These are phyloP conservation scores for Picathartes gymnocephalus DNA, from an alignment of 2,113 vertebrate genomes.

Conservation along the genomic window DNA sequence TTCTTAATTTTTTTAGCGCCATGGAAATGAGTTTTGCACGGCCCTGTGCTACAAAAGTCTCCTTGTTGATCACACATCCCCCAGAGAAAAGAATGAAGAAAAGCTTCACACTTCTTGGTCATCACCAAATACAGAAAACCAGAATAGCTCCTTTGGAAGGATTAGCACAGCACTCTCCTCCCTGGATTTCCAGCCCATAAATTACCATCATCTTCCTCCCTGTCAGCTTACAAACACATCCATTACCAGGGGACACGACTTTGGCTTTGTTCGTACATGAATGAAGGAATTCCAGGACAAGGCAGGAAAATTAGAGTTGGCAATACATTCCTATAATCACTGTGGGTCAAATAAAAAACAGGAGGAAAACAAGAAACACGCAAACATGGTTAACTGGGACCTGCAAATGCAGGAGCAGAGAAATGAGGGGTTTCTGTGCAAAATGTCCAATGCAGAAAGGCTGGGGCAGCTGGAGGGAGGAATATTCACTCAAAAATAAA, in stretches of 20 bases:
- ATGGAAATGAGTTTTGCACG: not conserved
- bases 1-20: not conserved
- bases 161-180: not conserved
- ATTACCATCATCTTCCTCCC: not conserved
- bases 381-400: not conserved
- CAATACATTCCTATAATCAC: not conserved
- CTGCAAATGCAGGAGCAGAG: not conserved
- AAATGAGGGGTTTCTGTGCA: rapidly evolving
- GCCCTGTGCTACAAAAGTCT: not conserved
- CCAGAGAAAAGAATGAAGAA: not conserved
- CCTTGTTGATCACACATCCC: not conserved
- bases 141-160: not conserved
- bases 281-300: not conserved
- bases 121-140: not conserved
- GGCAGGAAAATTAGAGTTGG: not conserved
- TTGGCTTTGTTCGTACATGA: not conserved
- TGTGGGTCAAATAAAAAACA: not conserved
- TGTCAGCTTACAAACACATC: not conserved
- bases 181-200: not conserved
- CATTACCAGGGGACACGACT: not conserved
- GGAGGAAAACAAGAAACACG: not conserved
- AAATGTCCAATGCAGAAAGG: not conserved
- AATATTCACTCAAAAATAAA: not conserved
- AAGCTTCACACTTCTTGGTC: not conserved
- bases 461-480: not conserved